Evolutionary conservation across 2,797 vertebrate genomes (phyloP).

Genomic region (Gymnothorax reevesii): DNA sequence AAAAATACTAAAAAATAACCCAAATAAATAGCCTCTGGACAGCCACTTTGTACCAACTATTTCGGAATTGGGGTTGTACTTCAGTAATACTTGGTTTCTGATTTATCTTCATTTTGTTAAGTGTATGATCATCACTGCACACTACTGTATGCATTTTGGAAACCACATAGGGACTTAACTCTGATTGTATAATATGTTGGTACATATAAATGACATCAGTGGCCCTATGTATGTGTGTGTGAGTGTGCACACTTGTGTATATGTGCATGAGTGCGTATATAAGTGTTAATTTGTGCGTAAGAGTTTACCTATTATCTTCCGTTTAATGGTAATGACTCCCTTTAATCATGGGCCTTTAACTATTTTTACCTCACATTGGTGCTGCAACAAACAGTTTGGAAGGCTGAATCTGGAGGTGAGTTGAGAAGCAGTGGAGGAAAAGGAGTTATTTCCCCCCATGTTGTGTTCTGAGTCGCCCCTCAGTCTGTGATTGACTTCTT

Average conservation of each 20-base stretch:
- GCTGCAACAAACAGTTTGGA: conserved; percentile 71
- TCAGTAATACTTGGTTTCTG: too few relatives aligned
- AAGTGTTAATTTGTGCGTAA: not conserved
- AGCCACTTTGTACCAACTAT: too few relatives aligned
- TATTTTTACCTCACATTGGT: conserved; percentile 74
- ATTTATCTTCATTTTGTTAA: too few relatives aligned
- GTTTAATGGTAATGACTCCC: not conserved
- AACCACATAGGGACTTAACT: too few relatives aligned
- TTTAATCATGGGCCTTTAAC: conserved; percentile 61
- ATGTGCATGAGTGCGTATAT: not conserved
- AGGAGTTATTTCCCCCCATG: conserved; percentile 49
- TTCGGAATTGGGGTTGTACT: too few relatives aligned
- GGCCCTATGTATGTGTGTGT: not conserved
- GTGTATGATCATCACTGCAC: too few relatives aligned
- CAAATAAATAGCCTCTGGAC: too few relatives aligned
- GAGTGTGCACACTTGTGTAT: not conserved
- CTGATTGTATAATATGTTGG: too few relatives aligned
- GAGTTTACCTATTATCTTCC: too few relatives aligned
- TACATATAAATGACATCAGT: too few relatives aligned
- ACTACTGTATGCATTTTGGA: too few relatives aligned
- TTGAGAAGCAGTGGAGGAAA: conserved; percentile 41
- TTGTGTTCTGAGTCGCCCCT: conserved; percentile 1
- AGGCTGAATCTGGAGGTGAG: conserved; percentile 78
- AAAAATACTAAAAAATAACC: too few relatives aligned
- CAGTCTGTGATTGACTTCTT: conserved; percentile 51